Evolutionary conservation across 92 coral and sea anemone genomes (phyloP), one percentile per base, ranked within the genome.

Genomic region (Parazoanthus swiftii): DNA sequence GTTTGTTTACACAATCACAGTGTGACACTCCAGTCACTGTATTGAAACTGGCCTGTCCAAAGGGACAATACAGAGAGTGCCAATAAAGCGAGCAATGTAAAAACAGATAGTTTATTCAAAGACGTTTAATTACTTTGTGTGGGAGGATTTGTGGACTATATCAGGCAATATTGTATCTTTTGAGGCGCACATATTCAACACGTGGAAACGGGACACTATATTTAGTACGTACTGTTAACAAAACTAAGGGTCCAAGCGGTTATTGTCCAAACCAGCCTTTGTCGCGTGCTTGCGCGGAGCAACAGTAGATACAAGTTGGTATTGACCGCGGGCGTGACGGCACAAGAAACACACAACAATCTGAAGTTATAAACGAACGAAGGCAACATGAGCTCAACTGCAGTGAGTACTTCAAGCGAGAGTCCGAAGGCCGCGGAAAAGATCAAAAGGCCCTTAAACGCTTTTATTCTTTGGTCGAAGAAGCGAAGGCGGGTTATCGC

Each of bases 381-480:
- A 67, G 42, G 8, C 81, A 91, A 89, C 42, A 96, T 96, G 98
- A 96, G 93, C 89, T 77, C 90, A 21, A 86, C 68, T 20, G 77
- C 89, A 43, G 85, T 85, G 44, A 89, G 93, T 51, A 84, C 91
- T 77, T 86, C 96, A 54, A 79, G 82, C 21, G 98, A 90, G 48
- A 77, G 76, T 8, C 86, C 89, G 42, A 91, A 93, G 77, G 81
- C 94, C 59, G 82, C 93, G 25, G 99, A 95, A 91, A 97, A 97
- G 91, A 93, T 97, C 89, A 97, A 97, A 91, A 85, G 99, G 77
- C 99, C 99, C 88, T 88, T 97, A 88, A 97, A 97, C 58, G 99
- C 99, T 67, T 97, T 97, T 79, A 97, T 97, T 54, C 90, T 97
- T 39, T 97, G 99, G 99, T 97, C 99, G 16, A 96, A 96, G 91